Evolutionary conservation across 2,797 vertebrate genomes (phyloP), one percentile per base, ranked within the genome.

Genomic region (Pelobates cultripes): DNA sequence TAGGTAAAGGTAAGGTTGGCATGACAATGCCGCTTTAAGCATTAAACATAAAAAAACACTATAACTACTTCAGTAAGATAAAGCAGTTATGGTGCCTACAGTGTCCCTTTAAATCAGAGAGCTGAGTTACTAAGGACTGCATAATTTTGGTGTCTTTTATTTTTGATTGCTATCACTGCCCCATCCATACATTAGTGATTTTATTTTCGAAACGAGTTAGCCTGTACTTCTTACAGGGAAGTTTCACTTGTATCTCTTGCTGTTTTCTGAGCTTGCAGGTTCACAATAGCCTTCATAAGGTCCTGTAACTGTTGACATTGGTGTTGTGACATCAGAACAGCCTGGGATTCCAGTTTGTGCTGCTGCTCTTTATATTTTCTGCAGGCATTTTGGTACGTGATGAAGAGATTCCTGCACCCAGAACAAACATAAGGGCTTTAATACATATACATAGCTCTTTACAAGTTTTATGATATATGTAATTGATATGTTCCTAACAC

Each of bases 301-400:
- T 89, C 86, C 28, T 85, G 89, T 4, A 91, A 82, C 89, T 93
- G 93, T 47, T 83, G 84, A 0, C 87, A 85, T 3, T 96, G 96
- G 71, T 87, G 90, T 73, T 95, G 91, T 42, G 88, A 87, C 94
- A 96, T 91, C 42, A 89, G 88, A 0, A 84, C 85, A 47, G 94
- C 84, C 89, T 94, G 96, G 79, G 88, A 90, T 87, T 97, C 95
- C 90, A 98, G 87, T 79, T 87, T 89, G 91, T 89, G 91, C 85
- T 93, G 89, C 86, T 97, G 97, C 81, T 95, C 94, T 0, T 94
- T 92, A 84, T 96, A 96, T 87, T 96, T 98, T 82, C 89, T 92
- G 42, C 95, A 94, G 63, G 96, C 92, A 42, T 91, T 93, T 42
- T 93, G 90, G 89, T 95, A 96, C 0, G 93, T 93, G 69, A 91